Conservation (phyloP, 2,797 vertebrate genomes). For the Clangula hyemalis region DNA sequence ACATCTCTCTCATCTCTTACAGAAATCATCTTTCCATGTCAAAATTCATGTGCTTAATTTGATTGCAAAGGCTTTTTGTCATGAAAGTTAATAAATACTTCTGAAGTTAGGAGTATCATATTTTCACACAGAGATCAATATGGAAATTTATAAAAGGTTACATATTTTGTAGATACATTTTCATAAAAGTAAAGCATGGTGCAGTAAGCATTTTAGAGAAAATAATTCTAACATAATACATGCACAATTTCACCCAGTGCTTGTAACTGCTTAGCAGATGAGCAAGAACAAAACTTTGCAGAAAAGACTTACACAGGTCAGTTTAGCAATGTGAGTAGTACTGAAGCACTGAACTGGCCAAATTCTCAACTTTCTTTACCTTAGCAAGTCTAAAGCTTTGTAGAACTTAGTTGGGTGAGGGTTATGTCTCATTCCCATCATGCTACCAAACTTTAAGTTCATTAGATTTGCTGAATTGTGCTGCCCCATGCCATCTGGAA, state of each 20-base stretch:
- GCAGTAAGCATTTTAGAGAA: neutral
- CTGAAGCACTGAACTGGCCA: neutral
- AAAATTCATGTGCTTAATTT: slow-evolving; percentile 14
- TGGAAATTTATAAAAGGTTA: slow-evolving; percentile 27
- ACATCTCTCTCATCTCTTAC: neutral
- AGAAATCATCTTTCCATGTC: slow-evolving; percentile 6
- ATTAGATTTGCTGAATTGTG: neutral
- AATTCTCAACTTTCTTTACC: neutral
- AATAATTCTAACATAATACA: neutral
- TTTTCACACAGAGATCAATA: slow-evolving; percentile 12
- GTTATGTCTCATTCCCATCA: neutral
- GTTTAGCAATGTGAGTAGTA: neutral
- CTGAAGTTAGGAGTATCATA: neutral
- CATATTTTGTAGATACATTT: slow-evolving; percentile 10
- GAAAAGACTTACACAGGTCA: neutral
- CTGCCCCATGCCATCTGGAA: neutral
- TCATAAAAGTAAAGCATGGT: neutral
- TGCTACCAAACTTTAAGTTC: neutral
- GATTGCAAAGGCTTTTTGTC: slow-evolving; percentile 14
- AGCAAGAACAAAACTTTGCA: neutral
- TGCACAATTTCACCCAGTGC: neutral
- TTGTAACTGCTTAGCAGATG: neutral
- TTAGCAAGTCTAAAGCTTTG: neutral
- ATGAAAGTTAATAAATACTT: slow-evolving; percentile 39
- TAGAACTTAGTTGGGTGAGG: neutral